A percentile compares a stretch with the other conserved stretches of the same genome.
phyloP scores from a whole-genome alignment of 2,113 vertebrate genomes.

The Lipotes vexillifer region DNA sequence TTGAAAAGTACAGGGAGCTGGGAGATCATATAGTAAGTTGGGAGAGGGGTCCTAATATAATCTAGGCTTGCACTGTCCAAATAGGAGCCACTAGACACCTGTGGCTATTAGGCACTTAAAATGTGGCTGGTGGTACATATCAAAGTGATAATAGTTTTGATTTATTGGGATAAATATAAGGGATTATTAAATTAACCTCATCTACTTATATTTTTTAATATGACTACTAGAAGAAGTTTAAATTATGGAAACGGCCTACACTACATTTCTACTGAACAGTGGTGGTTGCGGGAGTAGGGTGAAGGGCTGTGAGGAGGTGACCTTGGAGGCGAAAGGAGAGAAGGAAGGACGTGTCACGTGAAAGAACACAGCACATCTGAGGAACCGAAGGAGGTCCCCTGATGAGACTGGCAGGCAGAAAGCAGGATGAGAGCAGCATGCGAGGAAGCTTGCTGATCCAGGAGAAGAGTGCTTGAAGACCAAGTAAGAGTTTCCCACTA shows the following conservation, averaged over 20 bases:
- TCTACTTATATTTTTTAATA: neutral
- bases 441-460: neutral
- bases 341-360: neutral
- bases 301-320: neutral
- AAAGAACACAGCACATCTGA: neutral
- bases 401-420: neutral
- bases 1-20: neutral
- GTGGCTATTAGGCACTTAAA: neutral
- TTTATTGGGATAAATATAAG: neutral
- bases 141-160: neutral
- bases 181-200: neutral
- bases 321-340: neutral
- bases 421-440: no score
- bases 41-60: neutral
- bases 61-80: neutral
- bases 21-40: neutral
- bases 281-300: neutral
- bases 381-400: neutral
- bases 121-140: neutral
- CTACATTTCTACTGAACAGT: neutral
- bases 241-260: neutral
- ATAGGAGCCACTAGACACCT: neutral
- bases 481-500: neutral
- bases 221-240: neutral
- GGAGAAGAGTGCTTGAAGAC: neutral